Conservation (phyloP, 2,113 vertebrate species). For the Eupsittula cactorum region DNA sequence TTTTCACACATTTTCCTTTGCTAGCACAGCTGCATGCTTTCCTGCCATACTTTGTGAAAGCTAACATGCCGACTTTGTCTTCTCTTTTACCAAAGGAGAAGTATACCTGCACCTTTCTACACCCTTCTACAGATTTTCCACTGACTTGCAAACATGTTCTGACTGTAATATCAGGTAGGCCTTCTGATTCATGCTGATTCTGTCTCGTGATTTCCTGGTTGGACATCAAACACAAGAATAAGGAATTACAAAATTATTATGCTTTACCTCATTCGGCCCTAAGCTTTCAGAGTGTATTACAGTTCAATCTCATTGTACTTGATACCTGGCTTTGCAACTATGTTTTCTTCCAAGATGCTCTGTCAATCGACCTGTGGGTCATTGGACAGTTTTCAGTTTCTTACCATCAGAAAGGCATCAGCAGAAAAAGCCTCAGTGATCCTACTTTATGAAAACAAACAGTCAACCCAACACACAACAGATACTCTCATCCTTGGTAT, state of each 20-base stretch:
- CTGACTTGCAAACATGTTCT: background rate
- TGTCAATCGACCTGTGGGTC: background rate
- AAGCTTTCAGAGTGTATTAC: background rate
- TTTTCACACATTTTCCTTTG: background rate
- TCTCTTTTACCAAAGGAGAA: background rate
- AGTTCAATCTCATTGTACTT: background rate
- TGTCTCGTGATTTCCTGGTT: background rate
- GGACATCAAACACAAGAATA: background rate
- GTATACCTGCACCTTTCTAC: background rate
- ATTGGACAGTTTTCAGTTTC: background rate
- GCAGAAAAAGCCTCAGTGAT: conserved; percentile 1
- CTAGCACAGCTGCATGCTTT: background rate
- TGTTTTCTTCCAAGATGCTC: background rate
- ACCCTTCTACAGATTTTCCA: background rate
- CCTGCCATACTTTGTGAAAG: background rate
- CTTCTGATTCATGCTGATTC: background rate
- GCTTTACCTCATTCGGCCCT: background rate
- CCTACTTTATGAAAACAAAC: background rate
- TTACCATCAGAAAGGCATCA: background rate
- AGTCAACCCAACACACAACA: background rate
- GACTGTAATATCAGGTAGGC: background rate
- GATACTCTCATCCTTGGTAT: background rate
- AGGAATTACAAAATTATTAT: background rate
- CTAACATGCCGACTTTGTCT: background rate
- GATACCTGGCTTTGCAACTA: background rate